Evolutionary conservation across 2,888 invertebrate genomes (phyloP), one percentile per base, ranked within the genome.

Genomic region (Ditula angustiorana): DNA sequence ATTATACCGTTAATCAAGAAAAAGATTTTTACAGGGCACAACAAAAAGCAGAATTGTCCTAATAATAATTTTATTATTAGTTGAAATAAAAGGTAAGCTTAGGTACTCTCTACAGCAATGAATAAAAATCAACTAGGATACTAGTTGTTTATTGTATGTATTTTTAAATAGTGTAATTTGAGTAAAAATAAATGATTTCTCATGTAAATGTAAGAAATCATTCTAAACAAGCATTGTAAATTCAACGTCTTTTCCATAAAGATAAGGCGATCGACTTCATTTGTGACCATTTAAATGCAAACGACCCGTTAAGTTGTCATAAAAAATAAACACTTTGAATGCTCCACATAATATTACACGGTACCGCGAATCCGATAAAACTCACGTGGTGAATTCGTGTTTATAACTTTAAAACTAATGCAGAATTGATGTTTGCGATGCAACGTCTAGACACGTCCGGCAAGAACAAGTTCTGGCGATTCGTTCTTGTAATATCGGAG

Each of bases 401-500:
- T 70, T 70, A 74, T 67, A 75, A 67, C 71, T 72, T 71, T 71
- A 71, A 72, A 74, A 79, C 47, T 58, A 66, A 68, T 78, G 77
- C 77, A 79, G 83, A 87, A 87, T 83, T 79, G 82, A 85, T 84
- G 86, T 82, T 85, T 80, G 81, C 79, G 84, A 87, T 87, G 85
- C 80, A 83, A 80, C 81, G 80, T 80, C 80, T 81, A 85, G 86
- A 87, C 87, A 86, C 88, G 88, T 88, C 84, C 83, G 73, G 79
- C 79, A 75, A 83, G 81, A 88, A 87, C 89, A 82, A 87, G 88
- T 90, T 88, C 82, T 74, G 74, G 81, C 83, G 88, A 90, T 90
- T 90, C 88, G 90, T 90, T 92, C 88, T 89, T 86, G 91, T 92
- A 89, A 92, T 92, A 91, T 90, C 87, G 74, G 80, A 82, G 87